These are phyloP conservation scores for Hoplodrina ambigua DNA, from an alignment of 2,888 invertebrate species.

Conservation along the genomic window DNA sequence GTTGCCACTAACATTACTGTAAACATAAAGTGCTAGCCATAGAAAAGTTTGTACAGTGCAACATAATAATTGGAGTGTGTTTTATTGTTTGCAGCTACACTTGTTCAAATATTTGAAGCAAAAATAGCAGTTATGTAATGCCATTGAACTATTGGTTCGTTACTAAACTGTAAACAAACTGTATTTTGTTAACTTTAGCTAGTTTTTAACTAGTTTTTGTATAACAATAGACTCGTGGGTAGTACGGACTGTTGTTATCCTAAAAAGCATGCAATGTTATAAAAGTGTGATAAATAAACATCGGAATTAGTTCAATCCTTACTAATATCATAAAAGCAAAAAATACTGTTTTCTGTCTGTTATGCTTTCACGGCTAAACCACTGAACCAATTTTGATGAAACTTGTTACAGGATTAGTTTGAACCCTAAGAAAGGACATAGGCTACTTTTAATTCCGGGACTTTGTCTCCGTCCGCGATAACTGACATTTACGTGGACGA, in stretches of 20 bases:
- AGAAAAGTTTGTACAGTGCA: not conserved
- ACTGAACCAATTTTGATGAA: no score
- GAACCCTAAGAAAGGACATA: no score
- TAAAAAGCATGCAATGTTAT: not conserved
- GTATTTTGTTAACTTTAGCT: constrained; percentile 19
- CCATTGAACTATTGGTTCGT: constrained; percentile 33
- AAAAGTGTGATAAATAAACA: no score
- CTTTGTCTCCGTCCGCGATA: no score
- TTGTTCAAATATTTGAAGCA: constrained; percentile 38
- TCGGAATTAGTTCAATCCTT: no score
- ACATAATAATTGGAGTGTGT: constrained; percentile 36
- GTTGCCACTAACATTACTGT: not conserved
- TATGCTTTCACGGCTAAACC: no score
- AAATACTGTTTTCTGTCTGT: no score
- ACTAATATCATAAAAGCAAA: no score
- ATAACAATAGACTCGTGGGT: not conserved
- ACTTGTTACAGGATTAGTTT: no score
- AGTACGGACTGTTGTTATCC: not conserved
- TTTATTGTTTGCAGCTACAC: constrained; percentile 31
- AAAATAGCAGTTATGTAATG: constrained; percentile 35
- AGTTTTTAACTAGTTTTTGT: constrained; percentile 22
- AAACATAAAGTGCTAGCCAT: not conserved
- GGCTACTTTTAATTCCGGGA: no score
- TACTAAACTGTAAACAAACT: constrained; percentile 38
- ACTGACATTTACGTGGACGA: no score